Conservation (phyloP, 2,113 vertebrate genomes). For the Anhinga anhinga region DNA sequence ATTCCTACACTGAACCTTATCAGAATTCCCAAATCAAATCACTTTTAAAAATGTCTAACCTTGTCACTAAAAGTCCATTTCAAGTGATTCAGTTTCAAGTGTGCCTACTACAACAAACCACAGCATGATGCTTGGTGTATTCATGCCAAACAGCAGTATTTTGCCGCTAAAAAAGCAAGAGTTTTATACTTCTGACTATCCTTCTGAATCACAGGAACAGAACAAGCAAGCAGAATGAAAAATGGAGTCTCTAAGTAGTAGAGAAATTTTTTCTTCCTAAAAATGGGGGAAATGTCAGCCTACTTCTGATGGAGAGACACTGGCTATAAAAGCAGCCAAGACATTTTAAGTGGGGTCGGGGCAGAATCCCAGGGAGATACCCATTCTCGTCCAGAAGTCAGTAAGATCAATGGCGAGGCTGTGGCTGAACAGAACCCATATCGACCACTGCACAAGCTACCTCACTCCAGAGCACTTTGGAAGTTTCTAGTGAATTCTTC, state of each 20-base stretch:
- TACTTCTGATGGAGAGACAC: background rate
- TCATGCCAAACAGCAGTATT: background rate
- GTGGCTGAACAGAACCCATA: background rate
- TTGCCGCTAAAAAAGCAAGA: background rate
- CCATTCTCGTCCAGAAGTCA: background rate
- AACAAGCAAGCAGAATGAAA: background rate
- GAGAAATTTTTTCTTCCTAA: background rate
- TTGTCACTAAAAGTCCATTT: background rate
- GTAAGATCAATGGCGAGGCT: background rate
- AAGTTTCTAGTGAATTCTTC: background rate
- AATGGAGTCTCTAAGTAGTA: background rate
- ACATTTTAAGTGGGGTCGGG: background rate
- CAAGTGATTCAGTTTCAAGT: background rate
- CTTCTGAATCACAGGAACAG: background rate
- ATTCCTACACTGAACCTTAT: background rate
- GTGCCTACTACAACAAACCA: background rate
- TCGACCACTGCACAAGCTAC: background rate
- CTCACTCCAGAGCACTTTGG: background rate
- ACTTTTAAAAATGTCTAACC: background rate
- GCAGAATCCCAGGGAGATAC: background rate
- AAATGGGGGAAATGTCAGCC: background rate
- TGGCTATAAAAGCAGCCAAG: background rate
- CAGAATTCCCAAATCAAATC: background rate
- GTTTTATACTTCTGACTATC: background rate
- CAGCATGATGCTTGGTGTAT: background rate